Evolutionary conservation across 2,113 vertebrate genomes (phyloP), one percentile per base, ranked within the genome.

Genomic region (Anser brachyrhynchus): DNA sequence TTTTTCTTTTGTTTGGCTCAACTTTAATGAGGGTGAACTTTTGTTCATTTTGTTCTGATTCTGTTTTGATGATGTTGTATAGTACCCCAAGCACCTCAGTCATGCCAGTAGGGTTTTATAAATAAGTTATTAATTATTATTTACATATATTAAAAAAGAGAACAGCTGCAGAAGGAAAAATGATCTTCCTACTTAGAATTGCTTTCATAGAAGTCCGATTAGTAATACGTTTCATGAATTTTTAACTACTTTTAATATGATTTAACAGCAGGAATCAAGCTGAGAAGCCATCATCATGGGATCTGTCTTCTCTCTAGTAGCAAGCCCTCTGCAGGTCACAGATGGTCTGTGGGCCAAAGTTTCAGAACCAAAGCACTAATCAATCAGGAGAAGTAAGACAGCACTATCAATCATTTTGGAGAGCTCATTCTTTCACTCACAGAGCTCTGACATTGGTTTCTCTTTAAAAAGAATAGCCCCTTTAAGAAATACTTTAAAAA

Each of bases 81-180:
- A 90, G 59, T 65, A 94, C 90, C 81, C 57, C 70, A 92, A 95
- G 87, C 64, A 90, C 49, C 80, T 93, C 78, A 87, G 55, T 59
- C 67, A 65, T 59, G 59, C 71, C 81, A 84, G 25, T 11, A 10
- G 54, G 57, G 69, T 43, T 84, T 95, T 92, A 90, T 97, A 96
- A 96, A 96, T 94, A 93, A 94, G 69, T 90, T 89, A 96, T 89
- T 88, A 89, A 91, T 93, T 93, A 88, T 90, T 90, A 87, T 96
- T 95, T 93, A 49, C 0, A 1, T 82, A 58, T 83, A 87, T 91
- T 90, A 67, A 92, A 94, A 92, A 92, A 54, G 19, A 41, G 39
- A 89, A 88, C 15, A 72, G 69, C 84, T 93, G 92, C 79, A 94
- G 84, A 93, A 89, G 54, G 57, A 92, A 90, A 95, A 96, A 90